Conservation (phyloP, 2,113 vertebrate genomes). For the Jaculus jaculus region DNA sequence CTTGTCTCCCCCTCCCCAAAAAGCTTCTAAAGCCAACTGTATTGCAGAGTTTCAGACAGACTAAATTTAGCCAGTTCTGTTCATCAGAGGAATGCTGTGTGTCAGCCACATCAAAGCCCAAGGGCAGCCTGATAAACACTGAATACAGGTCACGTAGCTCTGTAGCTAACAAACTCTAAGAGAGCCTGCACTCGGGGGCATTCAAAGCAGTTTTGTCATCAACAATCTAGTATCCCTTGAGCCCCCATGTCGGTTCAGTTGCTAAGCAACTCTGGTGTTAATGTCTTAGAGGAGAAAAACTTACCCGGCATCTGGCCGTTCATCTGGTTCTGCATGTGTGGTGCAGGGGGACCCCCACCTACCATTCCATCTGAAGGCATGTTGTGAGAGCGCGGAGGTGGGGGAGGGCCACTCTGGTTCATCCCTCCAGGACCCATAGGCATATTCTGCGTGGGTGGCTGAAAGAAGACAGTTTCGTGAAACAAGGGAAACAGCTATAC, state of each 20-base stretch:
- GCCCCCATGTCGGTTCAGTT: slow-evolving; percentile 90
- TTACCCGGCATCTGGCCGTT: slow-evolving; percentile 99
- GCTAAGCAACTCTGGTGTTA: slow-evolving; percentile 93
- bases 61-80: slow-evolving; percentile 91
- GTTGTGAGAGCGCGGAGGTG: slow-evolving; percentile 95
- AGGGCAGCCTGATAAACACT: slow-evolving; percentile 89
- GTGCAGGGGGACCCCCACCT: slow-evolving; percentile 93
- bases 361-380: slow-evolving; percentile 97
- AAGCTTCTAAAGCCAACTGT: slow-evolving; percentile 86
- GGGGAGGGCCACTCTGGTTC: slow-evolving; percentile 95
- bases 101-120: slow-evolving; percentile 90
- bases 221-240: slow-evolving; percentile 91
- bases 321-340: slow-evolving; percentile 99
- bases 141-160: slow-evolving; percentile 92
- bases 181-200: slow-evolving; percentile 88
- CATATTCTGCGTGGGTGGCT: slow-evolving; percentile 99
- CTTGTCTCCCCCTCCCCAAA: slow-evolving; percentile 68
- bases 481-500: slow-evolving; percentile 81
- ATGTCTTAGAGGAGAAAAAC: slow-evolving; percentile 88
- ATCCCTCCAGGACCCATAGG: slow-evolving; percentile 97
- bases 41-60: slow-evolving; percentile 86
- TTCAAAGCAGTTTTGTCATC: slow-evolving; percentile 92
- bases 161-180: slow-evolving; percentile 90
- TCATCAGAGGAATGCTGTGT: slow-evolving; percentile 89
- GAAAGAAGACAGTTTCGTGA: slow-evolving; percentile 86